These are phyloP conservation scores for Drosophila leontia DNA, from an alignment of 1,140 invertebrate species.

Conservation along the genomic window DNA sequence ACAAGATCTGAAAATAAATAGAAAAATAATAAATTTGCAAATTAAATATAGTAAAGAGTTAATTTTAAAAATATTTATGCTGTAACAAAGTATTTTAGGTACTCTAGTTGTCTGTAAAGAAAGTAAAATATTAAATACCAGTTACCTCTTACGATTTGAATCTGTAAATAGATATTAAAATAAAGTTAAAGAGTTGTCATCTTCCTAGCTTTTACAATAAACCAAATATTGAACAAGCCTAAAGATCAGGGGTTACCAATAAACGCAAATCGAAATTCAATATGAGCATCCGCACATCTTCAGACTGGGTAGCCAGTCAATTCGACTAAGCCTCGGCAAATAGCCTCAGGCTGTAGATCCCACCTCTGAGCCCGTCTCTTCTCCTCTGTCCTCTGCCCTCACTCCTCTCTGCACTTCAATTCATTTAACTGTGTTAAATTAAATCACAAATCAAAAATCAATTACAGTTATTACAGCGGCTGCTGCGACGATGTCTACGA, in stretches of 20 bases:
- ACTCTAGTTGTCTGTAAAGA: neutral
- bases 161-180: neutral
- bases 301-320: neutral
- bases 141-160: neutral
- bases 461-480: slow-evolving; percentile 83
- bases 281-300: slow-evolving; percentile 19
- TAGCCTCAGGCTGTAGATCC: neutral
- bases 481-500: slow-evolving; percentile 74
- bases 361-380: neutral
- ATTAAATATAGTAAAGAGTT: neutral
- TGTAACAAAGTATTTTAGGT: neutral
- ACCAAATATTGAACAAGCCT: neutral
- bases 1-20: neutral
- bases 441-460: slow-evolving; percentile 85
- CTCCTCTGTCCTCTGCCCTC: neutral
- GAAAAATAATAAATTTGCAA: neutral
- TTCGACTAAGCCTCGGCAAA: slow-evolving; percentile 15
- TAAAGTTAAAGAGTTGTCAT: neutral
- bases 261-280: slow-evolving; percentile 14
- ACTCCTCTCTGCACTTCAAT: slow-evolving; percentile 52
- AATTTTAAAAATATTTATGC: neutral
- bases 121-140: neutral
- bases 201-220: neutral
- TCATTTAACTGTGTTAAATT: slow-evolving; percentile 84
- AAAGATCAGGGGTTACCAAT: neutral